phyloP scores from a whole-genome alignment of 2,888 invertebrate species.

The Creontiades dilutus region DNA sequence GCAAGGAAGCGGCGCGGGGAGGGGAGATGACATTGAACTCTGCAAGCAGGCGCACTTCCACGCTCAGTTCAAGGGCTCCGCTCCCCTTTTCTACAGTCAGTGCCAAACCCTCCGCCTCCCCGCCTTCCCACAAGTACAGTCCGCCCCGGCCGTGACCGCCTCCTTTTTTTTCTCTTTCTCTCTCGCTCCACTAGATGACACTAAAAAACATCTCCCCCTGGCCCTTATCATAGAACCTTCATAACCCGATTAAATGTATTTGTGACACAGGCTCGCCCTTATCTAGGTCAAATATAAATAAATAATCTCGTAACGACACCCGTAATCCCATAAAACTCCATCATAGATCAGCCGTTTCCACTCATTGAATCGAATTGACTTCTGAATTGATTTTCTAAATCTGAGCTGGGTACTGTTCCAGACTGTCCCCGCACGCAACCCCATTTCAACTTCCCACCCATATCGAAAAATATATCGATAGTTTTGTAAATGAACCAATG shows the following conservation, averaged over 20 bases:
- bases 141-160: conserved; percentile 25
- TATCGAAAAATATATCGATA: too few relatives aligned
- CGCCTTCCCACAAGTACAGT: neutral
- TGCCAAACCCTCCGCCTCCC: conserved; percentile 36
- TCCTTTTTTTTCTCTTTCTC: neutral
- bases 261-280: neutral
- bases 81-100: conserved; percentile 50
- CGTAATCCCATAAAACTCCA: too few relatives aligned
- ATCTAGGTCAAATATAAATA: too few relatives aligned
- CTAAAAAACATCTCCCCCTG: too few relatives aligned
- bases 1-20: conserved; percentile 19
- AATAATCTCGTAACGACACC: too few relatives aligned
- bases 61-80: conserved; percentile 71
- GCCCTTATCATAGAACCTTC: neutral
- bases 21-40: conserved; percentile 75
- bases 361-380: too few relatives aligned
- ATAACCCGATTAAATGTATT: neutral
- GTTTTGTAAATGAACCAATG: too few relatives aligned
- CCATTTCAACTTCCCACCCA: too few relatives aligned
- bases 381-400: too few relatives aligned
- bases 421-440: too few relatives aligned
- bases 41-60: conserved; percentile 72
- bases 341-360: too few relatives aligned
- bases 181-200: neutral
- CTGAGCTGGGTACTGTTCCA: too few relatives aligned